A percentile compares a stretch with the other conserved stretches of the same genome.
phyloP scores from a whole-genome alignment of 1,140 invertebrate genomes.

The Scaptomyza hsui region DNA sequence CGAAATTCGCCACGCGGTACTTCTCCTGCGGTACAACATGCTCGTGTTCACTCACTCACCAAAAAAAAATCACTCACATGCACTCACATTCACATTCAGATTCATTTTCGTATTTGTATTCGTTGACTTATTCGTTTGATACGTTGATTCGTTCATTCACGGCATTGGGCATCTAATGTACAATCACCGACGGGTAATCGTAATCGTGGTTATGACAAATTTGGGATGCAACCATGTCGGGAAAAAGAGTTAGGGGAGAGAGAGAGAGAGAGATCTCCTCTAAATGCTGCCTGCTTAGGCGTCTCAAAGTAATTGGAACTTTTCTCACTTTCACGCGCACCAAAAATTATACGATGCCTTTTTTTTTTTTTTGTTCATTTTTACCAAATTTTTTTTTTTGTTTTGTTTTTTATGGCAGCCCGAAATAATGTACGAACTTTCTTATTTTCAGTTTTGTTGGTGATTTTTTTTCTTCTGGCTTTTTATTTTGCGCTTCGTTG shows the following conservation, averaged over 20 bases:
- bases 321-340: slow-evolving; percentile 82
- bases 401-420: slow-evolving; percentile 53
- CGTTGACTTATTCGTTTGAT: slow-evolving; percentile 1
- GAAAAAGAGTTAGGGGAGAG: neutral
- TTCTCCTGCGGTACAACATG: slow-evolving; percentile 43
- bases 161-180: slow-evolving; percentile 40
- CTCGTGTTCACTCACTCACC: slow-evolving; percentile 47
- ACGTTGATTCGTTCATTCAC: slow-evolving; percentile 30
- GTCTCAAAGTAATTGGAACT: slow-evolving; percentile 73
- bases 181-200: slow-evolving; percentile 55
- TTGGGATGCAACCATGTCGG: slow-evolving; percentile 54
- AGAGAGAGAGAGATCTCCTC: slow-evolving; percentile 25
- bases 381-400: slow-evolving; percentile 58
- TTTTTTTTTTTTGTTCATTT: slow-evolving; percentile 9
- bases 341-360: slow-evolving; percentile 65
- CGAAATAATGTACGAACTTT: slow-evolving; percentile 80
- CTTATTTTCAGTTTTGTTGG: slow-evolving; percentile 58
- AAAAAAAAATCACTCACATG: slow-evolving; percentile 9
- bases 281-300: slow-evolving; percentile 31
- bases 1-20: slow-evolving; percentile 44
- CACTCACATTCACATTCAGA: slow-evolving; percentile 2
- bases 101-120: neutral
- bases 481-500: slow-evolving; percentile 19
- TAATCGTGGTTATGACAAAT: slow-evolving; percentile 82
- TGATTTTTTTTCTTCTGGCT: slow-evolving; percentile 14